Conservation (phyloP, 2,113 vertebrate species). For the Thalassoma bifasciatum region DNA sequence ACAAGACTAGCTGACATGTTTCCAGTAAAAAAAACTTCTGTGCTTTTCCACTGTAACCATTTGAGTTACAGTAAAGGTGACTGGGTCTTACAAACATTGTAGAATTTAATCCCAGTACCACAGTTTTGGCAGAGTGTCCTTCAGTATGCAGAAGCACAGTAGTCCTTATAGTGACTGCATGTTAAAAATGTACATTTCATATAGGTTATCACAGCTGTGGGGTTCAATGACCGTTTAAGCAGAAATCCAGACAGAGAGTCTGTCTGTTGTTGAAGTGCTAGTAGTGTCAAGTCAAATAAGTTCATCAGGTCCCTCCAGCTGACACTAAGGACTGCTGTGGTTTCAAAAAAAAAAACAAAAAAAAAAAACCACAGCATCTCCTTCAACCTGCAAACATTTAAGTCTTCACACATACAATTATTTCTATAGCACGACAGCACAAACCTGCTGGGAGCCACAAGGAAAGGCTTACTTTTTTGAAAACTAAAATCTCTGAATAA, state of each 20-base stretch:
- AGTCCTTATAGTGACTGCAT: neutral
- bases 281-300: neutral
- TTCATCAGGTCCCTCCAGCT: neutral
- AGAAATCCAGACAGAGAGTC: neutral
- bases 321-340: conserved; percentile 4
- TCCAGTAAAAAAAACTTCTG: too few relatives aligned
- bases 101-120: neutral
- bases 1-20: too few relatives aligned
- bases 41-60: too few relatives aligned
- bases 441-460: conserved; percentile 30
- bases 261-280: neutral
- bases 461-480: too few relatives aligned
- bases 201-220: neutral
- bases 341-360: neutral
- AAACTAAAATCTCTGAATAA: too few relatives aligned
- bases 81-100: neutral
- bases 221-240: neutral
- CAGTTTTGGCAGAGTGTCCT: neutral
- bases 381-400: neutral
- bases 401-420: neutral
- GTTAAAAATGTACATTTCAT: neutral
- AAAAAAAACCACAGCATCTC: too few relatives aligned
- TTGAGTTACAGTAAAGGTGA: neutral
- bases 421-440: too few relatives aligned
- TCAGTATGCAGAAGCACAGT: neutral